Base-by-base conservation (phyloP, 2,113 vertebrate genomes). In the Prinia subflava region DNA sequence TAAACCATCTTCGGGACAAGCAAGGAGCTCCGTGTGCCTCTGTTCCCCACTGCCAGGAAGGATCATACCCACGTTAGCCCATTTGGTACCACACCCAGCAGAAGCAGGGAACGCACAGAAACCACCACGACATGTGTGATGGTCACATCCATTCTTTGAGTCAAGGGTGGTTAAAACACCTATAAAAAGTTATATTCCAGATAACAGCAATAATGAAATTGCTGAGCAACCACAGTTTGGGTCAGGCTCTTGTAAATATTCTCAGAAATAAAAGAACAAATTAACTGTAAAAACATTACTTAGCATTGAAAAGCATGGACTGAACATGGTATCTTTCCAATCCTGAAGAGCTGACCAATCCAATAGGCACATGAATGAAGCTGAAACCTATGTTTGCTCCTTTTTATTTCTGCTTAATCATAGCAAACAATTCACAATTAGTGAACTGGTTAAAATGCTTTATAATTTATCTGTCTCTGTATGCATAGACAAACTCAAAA, bases 281-380 rank as follows among this genome's bases (percentile, higher is more conserved):
- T 50, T 81, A 57, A 53, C 5, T 30, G 44, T 19, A 56, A 59
- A 76, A 60, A 46, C 56, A 47, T 0, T 1, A 55, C 24, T 63
- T 47, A 35, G 15, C 27, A 37, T 15, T 39, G 49, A 65, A 60
- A 89, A 77, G 4, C 68, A 69, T 1, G 5, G 11, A n/a, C 46
- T 83, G 53, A 73, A 42, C 8, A 67, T 7, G 63, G 10, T 68
- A 13, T 15, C 37, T 47, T 22, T 30, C 16, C 19, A 47, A 0
- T 35, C 10, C 12, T 53, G 42, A 70, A 46, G 60, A 67, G 15
- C 37, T 79, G 42, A 73, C 41, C 31, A 53, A 28, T 22, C 12
- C 17, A 75, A 5, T 0, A 59, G 19, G 13, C n/a, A 57, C 0
- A 0, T 39, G 12, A 75, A 4, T 9, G 37, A 42, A 49, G 22